Evolutionary conservation across 2,113 vertebrate species (phyloP).

Genomic region (Eptesicus fuscus): DNA sequence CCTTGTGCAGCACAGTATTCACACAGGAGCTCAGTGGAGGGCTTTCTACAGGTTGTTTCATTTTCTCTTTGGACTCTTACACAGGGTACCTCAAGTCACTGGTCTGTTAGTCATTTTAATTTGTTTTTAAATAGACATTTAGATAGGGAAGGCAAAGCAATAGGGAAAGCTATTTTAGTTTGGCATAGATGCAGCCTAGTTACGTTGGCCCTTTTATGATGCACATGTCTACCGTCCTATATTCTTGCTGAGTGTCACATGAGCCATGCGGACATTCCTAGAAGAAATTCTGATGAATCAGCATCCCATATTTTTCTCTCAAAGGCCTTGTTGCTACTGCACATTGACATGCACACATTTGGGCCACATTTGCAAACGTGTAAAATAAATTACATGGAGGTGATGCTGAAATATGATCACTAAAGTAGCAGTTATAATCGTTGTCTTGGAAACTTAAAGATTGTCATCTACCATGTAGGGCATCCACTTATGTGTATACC

Average conservation of each 20-base stretch:
- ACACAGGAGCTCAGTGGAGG: fast-evolving
- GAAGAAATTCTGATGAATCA: not conserved
- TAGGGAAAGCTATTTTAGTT: not conserved
- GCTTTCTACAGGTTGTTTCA: not conserved
- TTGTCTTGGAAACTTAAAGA: not conserved
- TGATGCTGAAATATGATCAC: not conserved
- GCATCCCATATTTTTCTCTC: not conserved
- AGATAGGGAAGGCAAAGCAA: not conserved
- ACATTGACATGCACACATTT: not conserved
- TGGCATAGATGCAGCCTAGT: not conserved
- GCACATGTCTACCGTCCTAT: not conserved
- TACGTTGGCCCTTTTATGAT: not conserved
- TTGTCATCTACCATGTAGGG: not conserved
- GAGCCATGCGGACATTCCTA: not conserved
- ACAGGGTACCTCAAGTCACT: not conserved
- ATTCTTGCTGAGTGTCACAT: not conserved
- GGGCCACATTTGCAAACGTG: slow-evolving; percentile 10
- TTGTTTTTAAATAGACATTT: slow-evolving; percentile 6
- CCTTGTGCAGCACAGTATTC: not conserved
- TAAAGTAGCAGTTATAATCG: not conserved
- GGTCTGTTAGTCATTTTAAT: not conserved
- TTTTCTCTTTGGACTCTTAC: not conserved
- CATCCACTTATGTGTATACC: not conserved
- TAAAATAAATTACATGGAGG: not conserved
- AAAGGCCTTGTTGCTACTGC: not conserved